Percentiles rank a stretch among this genome's conserved stretches.
phyloP scores from a whole-genome alignment of 2,113 vertebrate species.

The Thalassoma bifasciatum region DNA sequence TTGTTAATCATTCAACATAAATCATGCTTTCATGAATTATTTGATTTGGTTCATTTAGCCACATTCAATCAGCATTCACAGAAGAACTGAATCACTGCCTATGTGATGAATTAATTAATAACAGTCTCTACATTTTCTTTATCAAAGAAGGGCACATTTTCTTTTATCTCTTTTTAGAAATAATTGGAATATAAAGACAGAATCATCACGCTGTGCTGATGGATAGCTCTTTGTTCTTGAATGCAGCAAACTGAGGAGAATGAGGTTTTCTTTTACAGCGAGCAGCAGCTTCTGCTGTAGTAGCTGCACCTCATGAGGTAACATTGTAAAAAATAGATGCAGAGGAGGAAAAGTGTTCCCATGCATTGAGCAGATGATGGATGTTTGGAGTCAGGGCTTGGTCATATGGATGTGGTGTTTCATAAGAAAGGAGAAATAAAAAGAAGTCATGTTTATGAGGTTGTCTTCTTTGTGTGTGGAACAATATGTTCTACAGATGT shows the following conservation, averaged over 20 bases:
- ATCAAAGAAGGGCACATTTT: neutral
- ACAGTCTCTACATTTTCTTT: no score
- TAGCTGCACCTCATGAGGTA: neutral
- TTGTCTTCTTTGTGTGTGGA: neutral
- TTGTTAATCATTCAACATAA: neutral
- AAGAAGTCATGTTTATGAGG: neutral
- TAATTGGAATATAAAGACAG: neutral
- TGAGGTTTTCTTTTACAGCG: neutral
- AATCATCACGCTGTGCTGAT: neutral
- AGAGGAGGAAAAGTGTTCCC: neutral
- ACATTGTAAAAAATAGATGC: neutral
- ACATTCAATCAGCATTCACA: neutral
- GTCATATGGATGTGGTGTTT: neutral
- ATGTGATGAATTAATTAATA: no score
- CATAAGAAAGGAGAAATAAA: neutral
- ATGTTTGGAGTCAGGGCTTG: neutral
- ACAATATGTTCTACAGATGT: neutral
- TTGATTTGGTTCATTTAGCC: neutral
- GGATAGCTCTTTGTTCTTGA: no score
- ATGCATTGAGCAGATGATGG: neutral
- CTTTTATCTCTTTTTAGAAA: neutral
- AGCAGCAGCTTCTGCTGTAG: slow-evolving; percentile 3
- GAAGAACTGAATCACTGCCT: no score
- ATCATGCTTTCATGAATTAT: neutral
- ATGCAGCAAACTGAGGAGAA: neutral